Conservation (phyloP, 2,113 vertebrate genomes). For the Siniperca chuatsi region DNA sequence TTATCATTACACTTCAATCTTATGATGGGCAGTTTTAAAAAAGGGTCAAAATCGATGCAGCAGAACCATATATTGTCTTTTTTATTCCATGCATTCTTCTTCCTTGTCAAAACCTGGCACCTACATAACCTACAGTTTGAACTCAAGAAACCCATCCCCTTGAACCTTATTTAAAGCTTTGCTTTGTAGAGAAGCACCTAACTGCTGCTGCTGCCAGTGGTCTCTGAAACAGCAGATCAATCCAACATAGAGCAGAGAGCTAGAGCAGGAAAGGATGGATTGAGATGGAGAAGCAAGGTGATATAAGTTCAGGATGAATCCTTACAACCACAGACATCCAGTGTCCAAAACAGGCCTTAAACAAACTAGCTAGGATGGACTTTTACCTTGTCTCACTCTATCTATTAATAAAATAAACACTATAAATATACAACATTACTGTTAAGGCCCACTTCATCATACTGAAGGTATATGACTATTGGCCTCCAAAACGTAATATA, state of each 20-base stretch:
- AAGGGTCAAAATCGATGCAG: no score
- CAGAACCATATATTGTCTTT: no score
- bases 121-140: no score
- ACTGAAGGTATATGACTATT: background rate
- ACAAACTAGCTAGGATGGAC: background rate
- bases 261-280: conserved; percentile 48
- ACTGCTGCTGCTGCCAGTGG: conserved; percentile 40
- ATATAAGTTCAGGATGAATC: conserved; percentile 29
- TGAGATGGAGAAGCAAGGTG: conserved; percentile 71
- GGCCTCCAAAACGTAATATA: background rate
- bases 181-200: conserved; percentile 51
- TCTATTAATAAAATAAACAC: no score
- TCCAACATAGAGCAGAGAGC: conserved; percentile 61
- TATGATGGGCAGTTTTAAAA: no score
- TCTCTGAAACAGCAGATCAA: conserved; percentile 56
- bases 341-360: background rate
- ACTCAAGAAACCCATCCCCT: no score
- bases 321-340: conserved; percentile 1
- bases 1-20: no score
- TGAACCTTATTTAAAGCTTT: background rate
- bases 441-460: background rate
- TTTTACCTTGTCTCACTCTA: background rate
- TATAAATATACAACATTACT: background rate
- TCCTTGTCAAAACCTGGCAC: no score
- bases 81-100: no score